Evolutionary conservation across 2,888 invertebrate genomes (phyloP).

Genomic region (Spialia ferax): DNA sequence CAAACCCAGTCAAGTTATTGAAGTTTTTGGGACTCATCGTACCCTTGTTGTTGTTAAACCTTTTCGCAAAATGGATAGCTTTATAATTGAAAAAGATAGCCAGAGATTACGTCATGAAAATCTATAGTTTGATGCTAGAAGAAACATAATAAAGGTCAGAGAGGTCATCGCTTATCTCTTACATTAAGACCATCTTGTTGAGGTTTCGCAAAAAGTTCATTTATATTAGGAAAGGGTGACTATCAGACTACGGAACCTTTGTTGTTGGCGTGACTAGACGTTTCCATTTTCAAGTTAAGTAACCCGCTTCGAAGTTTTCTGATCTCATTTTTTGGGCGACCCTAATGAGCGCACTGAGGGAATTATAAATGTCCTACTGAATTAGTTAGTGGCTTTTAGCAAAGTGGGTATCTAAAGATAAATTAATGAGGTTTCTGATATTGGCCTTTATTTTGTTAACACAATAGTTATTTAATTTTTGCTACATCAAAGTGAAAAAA

Average conservation of each 20-base stretch:
- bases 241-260: constrained; percentile 5
- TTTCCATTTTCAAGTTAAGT: constrained; percentile 12
- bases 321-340: constrained; percentile 22
- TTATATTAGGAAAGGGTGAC: constrained; percentile 12
- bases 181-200: background rate
- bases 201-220: constrained; percentile 1
- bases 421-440: constrained; percentile 15
- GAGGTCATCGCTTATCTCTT: background rate
- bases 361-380: constrained; percentile 25
- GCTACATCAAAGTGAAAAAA: no score
- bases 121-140: no score
- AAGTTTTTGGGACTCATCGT: no score
- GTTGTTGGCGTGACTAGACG: constrained; percentile 18
- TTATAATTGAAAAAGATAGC: no score
- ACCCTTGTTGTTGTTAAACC: no score
- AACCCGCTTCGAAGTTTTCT: constrained; percentile 17
- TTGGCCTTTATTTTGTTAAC: background rate
- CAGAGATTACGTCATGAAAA: no score
- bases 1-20: no score
- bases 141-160: background rate
- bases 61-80: no score
- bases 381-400: constrained; percentile 21
- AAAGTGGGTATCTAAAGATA: background rate
- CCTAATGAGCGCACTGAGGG: constrained; percentile 18
- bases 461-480: no score